Evolutionary conservation across 1,140 invertebrate genomes (phyloP), one percentile per base, ranked within the genome.

Genomic region (Hypsibius dujardini): DNA sequence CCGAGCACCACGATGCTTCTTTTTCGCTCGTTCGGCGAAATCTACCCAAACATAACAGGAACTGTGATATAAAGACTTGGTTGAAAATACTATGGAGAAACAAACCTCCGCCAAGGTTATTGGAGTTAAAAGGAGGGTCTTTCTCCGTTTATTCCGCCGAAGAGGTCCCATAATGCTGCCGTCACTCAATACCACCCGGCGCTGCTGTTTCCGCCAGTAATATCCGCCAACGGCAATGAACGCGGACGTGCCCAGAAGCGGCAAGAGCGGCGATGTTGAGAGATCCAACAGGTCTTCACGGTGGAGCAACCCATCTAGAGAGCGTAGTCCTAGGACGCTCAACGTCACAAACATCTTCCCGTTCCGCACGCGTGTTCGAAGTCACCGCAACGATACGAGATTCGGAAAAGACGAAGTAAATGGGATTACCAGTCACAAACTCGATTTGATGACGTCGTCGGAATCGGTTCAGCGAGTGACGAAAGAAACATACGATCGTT

Each of bases 101-200:
- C n/a, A 12, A 56, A 56, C 50, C 50, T 56, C 50, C n/a, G 50
- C 50, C n/a, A 56, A 56, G n/a, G 50, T 56, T 12, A 56, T 56
- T 7, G 50, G 50, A 12, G 7, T 56, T 7, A 56, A n/a, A 56
- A 56, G 50, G 7, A 56, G n/a, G n/a, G 50, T 56, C n/a, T 56
- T 56, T 56, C 50, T 56, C 50, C 50, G 50, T 56, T 56, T 7
- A 12, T 56, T 7, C 7, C n/a, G 50, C 50, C 50, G 7, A 7
- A 12, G 50, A n/a, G 7, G 50, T 56, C 50, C 50, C 7, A 12
- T 56, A n/a, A 56, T 28, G 28, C 28, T 28, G 28, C 28, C 28
- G 28, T 28, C 28, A 28, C 28, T 28, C 28, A 28, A 28, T 28
- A 28, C 28, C 28, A 28, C 28, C 28, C 28, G 28, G 28, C 28